Evolutionary conservation across 2,888 invertebrate species (phyloP).

Genomic region (Rhogogaster chlorosoma): DNA sequence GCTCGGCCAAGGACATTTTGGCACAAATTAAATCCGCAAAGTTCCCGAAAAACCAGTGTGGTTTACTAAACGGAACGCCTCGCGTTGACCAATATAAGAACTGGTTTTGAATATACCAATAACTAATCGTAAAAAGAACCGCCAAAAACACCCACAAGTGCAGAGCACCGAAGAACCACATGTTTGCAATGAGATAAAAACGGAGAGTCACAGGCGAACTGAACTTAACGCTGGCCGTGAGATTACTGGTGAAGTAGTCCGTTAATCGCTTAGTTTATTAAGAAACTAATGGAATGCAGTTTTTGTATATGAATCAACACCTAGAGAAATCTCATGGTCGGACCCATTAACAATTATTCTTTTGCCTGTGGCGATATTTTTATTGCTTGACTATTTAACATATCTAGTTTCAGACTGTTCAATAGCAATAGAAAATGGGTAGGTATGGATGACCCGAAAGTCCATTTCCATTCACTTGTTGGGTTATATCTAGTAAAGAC

Average conservation of each 20-base stretch:
- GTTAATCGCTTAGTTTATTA: neutral
- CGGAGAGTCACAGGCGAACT: neutral
- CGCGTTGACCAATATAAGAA: slow-evolving; percentile 71
- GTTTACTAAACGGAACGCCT: slow-evolving; percentile 68
- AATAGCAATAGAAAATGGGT: too few species aligned
- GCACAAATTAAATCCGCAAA: slow-evolving; percentile 67
- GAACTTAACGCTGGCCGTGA: neutral
- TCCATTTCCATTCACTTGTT: too few species aligned
- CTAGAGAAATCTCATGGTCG: neutral
- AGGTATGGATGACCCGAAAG: neutral
- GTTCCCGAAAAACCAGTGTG: slow-evolving; percentile 74
- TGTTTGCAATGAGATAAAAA: neutral
- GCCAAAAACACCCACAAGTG: neutral
- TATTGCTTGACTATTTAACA: too few species aligned
- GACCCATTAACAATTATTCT: neutral
- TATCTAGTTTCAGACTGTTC: too few species aligned
- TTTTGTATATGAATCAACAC: neutral
- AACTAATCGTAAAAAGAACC: neutral
- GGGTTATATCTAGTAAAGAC: too few species aligned
- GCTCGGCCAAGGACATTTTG: slow-evolving; percentile 68
- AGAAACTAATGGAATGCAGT: neutral
- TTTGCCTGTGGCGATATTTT: neutral
- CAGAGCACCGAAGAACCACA: neutral
- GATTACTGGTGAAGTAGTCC: neutral
- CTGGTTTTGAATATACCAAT: neutral